A percentile compares a stretch with the other conserved stretches of the same genome.
These are phyloP conservation scores for Paracanthobrama guichenoti DNA, from an alignment of 2,113 vertebrate species.

Conservation along the genomic window DNA sequence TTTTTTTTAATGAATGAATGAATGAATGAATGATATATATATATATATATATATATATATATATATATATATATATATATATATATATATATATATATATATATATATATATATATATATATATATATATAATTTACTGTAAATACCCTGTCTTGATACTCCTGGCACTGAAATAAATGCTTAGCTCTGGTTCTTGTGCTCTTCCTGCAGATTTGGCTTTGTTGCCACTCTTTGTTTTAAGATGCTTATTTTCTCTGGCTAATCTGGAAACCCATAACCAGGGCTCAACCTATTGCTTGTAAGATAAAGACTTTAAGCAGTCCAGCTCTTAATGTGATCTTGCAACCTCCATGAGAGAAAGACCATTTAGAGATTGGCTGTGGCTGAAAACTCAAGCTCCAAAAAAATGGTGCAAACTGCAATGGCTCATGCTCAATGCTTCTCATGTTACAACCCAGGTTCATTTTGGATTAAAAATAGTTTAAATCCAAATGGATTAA, in stretches of 20 bases:
- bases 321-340: slow-evolving; percentile 40
- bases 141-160: slow-evolving; percentile 34
- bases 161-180: neutral
- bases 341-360: slow-evolving; percentile 53
- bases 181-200: neutral
- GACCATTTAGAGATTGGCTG: slow-evolving; percentile 56
- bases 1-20: too few relatives aligned
- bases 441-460: slow-evolving; percentile 7
- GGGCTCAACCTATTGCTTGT: slow-evolving; percentile 57
- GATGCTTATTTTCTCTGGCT: slow-evolving; percentile 55
- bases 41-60: too few relatives aligned
- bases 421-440: neutral
- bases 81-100: too few relatives aligned
- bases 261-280: slow-evolving; percentile 62
- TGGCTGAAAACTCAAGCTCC: neutral
- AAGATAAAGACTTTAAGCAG: slow-evolving; percentile 31
- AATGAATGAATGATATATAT: too few relatives aligned
- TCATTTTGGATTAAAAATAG: slow-evolving; percentile 3
- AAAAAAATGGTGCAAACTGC: neutral
- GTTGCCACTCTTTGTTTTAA: slow-evolving; percentile 44
- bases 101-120: too few relatives aligned
- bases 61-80: too few relatives aligned
- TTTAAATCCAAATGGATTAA: neutral
- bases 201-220: slow-evolving; percentile 40
- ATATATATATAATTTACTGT: too few relatives aligned